Evolutionary conservation across 2,888 invertebrate species (phyloP), one percentile per base, ranked within the genome.

Genomic region (Ligdia adustata): DNA sequence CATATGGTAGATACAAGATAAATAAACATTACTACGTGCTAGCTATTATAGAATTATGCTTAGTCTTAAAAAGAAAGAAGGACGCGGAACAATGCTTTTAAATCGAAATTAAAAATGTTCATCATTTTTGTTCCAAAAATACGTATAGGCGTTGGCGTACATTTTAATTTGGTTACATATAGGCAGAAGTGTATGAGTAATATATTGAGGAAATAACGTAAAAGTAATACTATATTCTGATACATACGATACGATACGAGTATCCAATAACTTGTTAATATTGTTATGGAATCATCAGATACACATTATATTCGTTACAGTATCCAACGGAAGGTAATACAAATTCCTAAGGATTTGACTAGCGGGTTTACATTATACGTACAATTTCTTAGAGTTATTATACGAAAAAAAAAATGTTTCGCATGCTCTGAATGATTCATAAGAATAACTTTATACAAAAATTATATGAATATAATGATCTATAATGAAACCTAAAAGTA

Each of bases 1-100:
- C 62, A 57, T 62, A 74, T 77, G 60, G 65, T 77, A 78, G 60
- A 65, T 77, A 75, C 67, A 65, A 66, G 72, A 81, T 80, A 82
- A 82, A 82, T 81, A 81, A 64, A 59, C 44, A 61, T 61, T 65
- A 74, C 64, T 69, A 72, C 39, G 42, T 52, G 51, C 56, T 61
- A 69, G 58, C 63, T 64, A 66, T 67, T 68, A 71, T 75, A 77
- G 56, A 76, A 83, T 82, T 84, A 87, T 83, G 84, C 82, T 72
- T 76, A 75, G 68, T 79, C 74, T 75, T 72, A 73, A 72, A 66
- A 71, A 69, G 45, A 38, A 33, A n/a, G n/a, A n/a, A 68, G 66
- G 65, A 69, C 66, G 74, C 64, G 69, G n/a, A 71, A 74, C 62
- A 61, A 64, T 60, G 51, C 53, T 61, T 37, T 29, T 9, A n/a